Base-by-base conservation (phyloP, 1,140 invertebrate species). In the Coptotermes formosanus region DNA sequence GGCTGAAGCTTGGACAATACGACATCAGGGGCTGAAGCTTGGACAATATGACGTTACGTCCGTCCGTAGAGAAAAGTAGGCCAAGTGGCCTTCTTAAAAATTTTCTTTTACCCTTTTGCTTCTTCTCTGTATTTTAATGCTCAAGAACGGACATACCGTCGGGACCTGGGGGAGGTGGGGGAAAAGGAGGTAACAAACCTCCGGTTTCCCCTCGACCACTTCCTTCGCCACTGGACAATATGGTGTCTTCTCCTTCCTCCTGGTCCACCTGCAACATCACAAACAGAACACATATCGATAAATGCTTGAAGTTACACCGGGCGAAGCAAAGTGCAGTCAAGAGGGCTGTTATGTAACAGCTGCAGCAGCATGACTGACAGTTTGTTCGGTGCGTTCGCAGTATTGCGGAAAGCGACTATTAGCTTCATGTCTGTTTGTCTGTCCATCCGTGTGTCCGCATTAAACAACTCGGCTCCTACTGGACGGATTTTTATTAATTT, bases 121-220 rank as follows among this genome's bases (percentile, higher is more conserved):
- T 82, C n/a, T 82, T 32, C 16, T 38, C 23, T 32, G n/a, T 45
- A 2, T 45, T n/a, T 83, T 25, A 83, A 21, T 45, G 38, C 1
- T 44, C 82, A 83, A 43, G 82, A 32, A 52, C 82, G 48, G 82
- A 83, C 82, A 25, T 52, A 83, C 85, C 85, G 75, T 85, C 64
- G 25, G 85, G 85, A 44, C 85, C 85, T 23, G 85, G 85, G 30
- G 85, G 85, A 44, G 85, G 85, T 32, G 85, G 85, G 30, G 85
- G 85, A 23, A 85, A 85, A 30, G 85, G 85, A 25, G 85, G 85
- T 32, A 85, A 44, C 64, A 75, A 75, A 75, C 64, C 64, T 52
- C 83, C 83, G 23, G 43, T 45, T 44, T 69, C 84, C n/a, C 59
- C 84, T 52, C 84, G 48, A 6, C 85, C 85, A 69, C 85, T 85